Percentiles rank a stretch among this genome's conserved stretches.
phyloP scores from a whole-genome alignment of 2,888 invertebrate genomes.

The Dimorphilus gyrociliatus region DNA sequence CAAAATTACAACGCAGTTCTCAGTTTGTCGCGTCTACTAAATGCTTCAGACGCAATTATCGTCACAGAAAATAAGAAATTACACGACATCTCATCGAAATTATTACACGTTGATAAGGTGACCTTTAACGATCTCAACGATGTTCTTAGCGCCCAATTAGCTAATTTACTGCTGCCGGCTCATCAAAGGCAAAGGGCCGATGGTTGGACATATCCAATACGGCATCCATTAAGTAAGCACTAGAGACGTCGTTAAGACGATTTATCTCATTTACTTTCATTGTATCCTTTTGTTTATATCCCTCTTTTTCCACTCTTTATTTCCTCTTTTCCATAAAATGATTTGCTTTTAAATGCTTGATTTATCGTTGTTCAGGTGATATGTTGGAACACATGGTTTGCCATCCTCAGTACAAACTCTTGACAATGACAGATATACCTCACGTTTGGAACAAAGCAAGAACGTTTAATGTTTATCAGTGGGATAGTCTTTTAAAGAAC shows the following conservation, averaged over 20 bases:
- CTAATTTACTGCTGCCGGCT: constrained; percentile 1
- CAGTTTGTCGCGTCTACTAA: constrained; percentile 33
- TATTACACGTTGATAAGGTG: constrained; percentile 24
- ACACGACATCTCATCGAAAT: constrained; percentile 29
- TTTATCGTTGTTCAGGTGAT: constrained; percentile 20
- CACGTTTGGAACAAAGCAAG: constrained; percentile 26
- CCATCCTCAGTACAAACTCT: constrained; percentile 31
- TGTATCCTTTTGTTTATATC: neutral
- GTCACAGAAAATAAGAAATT: constrained; percentile 36
- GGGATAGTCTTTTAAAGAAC: constrained; percentile 33
- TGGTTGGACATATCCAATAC: neutral
- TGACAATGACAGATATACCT: constrained; percentile 31
- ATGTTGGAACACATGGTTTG: constrained; percentile 26
- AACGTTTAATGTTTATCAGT: constrained; percentile 30
- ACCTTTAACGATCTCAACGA: constrained; percentile 4
- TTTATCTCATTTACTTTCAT: neutral
- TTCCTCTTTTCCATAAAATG: too few relatives aligned
- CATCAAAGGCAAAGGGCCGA: neutral
- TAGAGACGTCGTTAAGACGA: too few relatives aligned
- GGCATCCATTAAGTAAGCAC: constrained; percentile 3
- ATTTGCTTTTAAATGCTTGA: too few relatives aligned
- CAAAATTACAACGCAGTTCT: constrained; percentile 39
- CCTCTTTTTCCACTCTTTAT: too few relatives aligned
- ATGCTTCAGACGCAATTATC: constrained; percentile 31
- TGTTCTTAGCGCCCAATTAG: constrained; percentile 2